Percentiles rank a stretch among this genome's conserved stretches.
phyloP scores from a whole-genome alignment of 2,888 invertebrate species.

The Oscheius sp. region DNA sequence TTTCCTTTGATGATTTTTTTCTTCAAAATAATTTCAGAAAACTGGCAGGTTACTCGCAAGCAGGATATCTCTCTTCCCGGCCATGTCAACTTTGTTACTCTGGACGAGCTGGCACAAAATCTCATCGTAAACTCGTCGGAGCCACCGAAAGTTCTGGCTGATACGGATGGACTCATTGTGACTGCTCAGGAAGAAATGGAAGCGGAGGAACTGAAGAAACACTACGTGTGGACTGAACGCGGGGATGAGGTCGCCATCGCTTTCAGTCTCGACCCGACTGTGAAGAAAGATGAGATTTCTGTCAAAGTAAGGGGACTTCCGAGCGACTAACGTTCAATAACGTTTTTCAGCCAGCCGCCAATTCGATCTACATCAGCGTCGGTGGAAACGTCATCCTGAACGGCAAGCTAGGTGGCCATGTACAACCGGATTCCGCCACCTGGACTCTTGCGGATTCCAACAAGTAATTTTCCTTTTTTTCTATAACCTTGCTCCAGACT shows the following conservation, averaged over 20 bases:
- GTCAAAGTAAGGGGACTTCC: neutral
- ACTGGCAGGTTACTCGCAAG: neutral
- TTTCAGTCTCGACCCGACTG: conserved; percentile 21
- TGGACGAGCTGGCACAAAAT: conserved; percentile 26
- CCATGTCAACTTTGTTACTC: conserved; percentile 7
- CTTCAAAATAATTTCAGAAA: neutral
- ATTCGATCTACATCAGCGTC: conserved; percentile 16
- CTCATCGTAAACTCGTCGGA: conserved; percentile 23
- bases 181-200: conserved; percentile 22
- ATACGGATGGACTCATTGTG: conserved; percentile 5
- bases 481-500: conserved; percentile 30
- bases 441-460: conserved; percentile 32
- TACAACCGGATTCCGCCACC: conserved; percentile 13
- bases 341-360: neutral
- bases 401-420: conserved; percentile 31
- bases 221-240: conserved; percentile 35
- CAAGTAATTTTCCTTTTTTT: conserved; percentile 2
- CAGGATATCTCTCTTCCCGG: conserved; percentile 26
- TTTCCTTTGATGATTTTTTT: neutral
- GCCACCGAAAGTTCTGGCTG: conserved; percentile 12
- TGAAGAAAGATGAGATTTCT: conserved; percentile 36
- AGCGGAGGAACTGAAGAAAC: conserved; percentile 14
- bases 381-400: conserved; percentile 27
- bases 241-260: conserved; percentile 32
- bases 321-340: too few species aligned